Evolutionary conservation across 2,888 invertebrate genomes (phyloP).

Genomic region (Pemphredon lugubris): DNA sequence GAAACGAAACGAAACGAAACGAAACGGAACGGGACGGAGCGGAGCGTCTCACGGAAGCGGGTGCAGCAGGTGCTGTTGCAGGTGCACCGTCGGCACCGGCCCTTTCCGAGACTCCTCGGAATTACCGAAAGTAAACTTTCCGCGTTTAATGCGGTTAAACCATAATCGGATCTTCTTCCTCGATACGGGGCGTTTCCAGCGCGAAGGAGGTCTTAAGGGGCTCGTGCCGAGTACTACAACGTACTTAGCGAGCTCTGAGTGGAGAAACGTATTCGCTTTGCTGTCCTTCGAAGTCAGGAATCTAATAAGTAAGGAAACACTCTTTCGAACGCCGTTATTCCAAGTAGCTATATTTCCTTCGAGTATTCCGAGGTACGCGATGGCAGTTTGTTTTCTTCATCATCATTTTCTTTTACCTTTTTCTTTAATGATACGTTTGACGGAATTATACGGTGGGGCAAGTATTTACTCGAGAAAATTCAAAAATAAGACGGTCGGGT

Average conservation of each 20-base stretch:
- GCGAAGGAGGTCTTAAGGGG: slow-evolving; percentile 47
- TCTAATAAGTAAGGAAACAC: neutral
- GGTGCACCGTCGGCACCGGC: slow-evolving; percentile 40
- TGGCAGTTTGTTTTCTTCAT: too few relatives aligned
- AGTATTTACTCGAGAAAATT: too few relatives aligned
- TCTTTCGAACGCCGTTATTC: neutral
- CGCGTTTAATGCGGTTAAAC: slow-evolving; percentile 68
- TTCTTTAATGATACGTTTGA: too few relatives aligned
- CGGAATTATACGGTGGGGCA: too few relatives aligned
- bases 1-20: slow-evolving; percentile 22
- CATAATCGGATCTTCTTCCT: slow-evolving; percentile 66
- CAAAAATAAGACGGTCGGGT: too few relatives aligned
- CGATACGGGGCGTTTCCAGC: slow-evolving; percentile 54
- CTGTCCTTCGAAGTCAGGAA: neutral
- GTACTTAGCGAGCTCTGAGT: slow-evolving; percentile 19
- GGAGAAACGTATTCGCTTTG: neutral
- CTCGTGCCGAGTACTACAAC: slow-evolving; percentile 41
- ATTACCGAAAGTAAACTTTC: slow-evolving; percentile 69
- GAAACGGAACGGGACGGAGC: slow-evolving; percentile 19
- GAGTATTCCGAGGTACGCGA: neutral
- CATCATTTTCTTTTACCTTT: too few relatives aligned
- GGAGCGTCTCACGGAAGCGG: slow-evolving; percentile 38
- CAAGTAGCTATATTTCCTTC: neutral
- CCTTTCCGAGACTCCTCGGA: slow-evolving; percentile 46
- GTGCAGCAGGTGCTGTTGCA: slow-evolving; percentile 59